Percentiles rank a stretch among this genome's conserved stretches.
phyloP scores from a whole-genome alignment of 1,140 invertebrate genomes.

The Drosophila bocki region DNA sequence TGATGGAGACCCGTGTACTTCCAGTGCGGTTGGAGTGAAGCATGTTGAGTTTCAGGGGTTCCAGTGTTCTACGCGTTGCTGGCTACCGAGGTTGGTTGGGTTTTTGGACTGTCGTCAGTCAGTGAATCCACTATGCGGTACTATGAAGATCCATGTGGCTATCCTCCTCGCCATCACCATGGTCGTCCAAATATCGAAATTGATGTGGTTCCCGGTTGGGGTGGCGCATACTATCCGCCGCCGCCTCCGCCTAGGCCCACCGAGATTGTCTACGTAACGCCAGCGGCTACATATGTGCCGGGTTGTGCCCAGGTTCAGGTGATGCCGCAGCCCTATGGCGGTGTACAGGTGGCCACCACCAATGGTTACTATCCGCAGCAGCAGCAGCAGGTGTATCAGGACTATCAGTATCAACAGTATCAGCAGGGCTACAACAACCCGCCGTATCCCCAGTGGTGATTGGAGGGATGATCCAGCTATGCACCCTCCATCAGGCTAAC shows the following conservation, averaged over 20 bases:
- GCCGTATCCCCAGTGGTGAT: conserved; percentile 61
- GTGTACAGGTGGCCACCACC: conserved; percentile 37
- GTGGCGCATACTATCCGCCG: conserved; percentile 71
- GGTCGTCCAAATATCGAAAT: conserved; percentile 81
- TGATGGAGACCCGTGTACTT: conserved; percentile 33
- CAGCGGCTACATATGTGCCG: conserved; percentile 52
- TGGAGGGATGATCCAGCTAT: neutral
- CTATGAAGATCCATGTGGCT: conserved; percentile 76
- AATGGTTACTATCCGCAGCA: conserved; percentile 64
- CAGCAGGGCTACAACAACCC: conserved; percentile 49
- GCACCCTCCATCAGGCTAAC: neutral
- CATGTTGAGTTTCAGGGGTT: neutral
- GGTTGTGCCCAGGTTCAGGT: conserved; percentile 33
- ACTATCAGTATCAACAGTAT: conserved; percentile 58
- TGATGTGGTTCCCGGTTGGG: conserved; percentile 76
- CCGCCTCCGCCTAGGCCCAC: conserved; percentile 64
- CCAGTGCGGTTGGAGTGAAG: conserved; percentile 21
- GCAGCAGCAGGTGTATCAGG: conserved; percentile 58
- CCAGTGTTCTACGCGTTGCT: conserved; percentile 55
- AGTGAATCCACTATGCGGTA: conserved; percentile 59
- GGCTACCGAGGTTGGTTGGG: conserved; percentile 34
- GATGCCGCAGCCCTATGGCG: conserved; percentile 63
- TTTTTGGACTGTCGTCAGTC: neutral
- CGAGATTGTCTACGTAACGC: conserved; percentile 68
- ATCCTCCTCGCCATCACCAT: conserved; percentile 73